Evolutionary conservation across 2,888 invertebrate species (phyloP).

Genomic region (Glyphotaelius pellucidus): DNA sequence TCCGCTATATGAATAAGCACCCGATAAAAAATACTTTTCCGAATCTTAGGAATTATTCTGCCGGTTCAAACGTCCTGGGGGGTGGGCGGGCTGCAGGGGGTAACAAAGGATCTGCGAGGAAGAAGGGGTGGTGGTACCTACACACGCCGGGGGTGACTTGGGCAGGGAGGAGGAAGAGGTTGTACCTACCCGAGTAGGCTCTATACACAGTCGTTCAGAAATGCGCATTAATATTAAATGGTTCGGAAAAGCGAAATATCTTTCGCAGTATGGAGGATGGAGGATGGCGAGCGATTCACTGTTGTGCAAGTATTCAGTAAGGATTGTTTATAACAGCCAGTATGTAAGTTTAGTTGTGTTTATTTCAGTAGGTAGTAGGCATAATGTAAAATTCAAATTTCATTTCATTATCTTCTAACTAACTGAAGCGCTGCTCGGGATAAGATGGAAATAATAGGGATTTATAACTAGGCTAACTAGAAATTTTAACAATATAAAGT

Average conservation of each 20-base stretch:
- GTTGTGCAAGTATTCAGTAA: neutral
- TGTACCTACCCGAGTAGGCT: constrained; percentile 19
- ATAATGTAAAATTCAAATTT: no score
- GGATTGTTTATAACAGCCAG: constrained; percentile 36
- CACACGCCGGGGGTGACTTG: neutral
- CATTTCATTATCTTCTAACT: no score
- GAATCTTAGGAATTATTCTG: constrained; percentile 39
- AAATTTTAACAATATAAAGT: no score
- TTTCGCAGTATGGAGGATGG: constrained; percentile 49
- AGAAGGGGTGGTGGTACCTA: neutral
- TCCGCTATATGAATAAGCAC: constrained; percentile 31
- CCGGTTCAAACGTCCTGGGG: constrained; percentile 28
- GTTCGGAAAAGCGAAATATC: constrained; percentile 75
- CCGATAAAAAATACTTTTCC: constrained; percentile 43
- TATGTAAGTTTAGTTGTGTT: neutral
- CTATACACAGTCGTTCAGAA: constrained; percentile 68
- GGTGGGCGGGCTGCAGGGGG: constrained; percentile 16
- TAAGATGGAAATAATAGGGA: no score
- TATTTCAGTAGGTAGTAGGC: neutral
- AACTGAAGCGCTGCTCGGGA: no score
- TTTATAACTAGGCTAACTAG: no score
- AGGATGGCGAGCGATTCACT: constrained; percentile 5
- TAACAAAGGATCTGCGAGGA: constrained; percentile 36
- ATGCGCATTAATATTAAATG: constrained; percentile 81
- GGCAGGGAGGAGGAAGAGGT: neutral